Evolutionary conservation across 2,113 vertebrate genomes (phyloP), one percentile per base, ranked within the genome.

Genomic region (Corythornis cristatus): DNA sequence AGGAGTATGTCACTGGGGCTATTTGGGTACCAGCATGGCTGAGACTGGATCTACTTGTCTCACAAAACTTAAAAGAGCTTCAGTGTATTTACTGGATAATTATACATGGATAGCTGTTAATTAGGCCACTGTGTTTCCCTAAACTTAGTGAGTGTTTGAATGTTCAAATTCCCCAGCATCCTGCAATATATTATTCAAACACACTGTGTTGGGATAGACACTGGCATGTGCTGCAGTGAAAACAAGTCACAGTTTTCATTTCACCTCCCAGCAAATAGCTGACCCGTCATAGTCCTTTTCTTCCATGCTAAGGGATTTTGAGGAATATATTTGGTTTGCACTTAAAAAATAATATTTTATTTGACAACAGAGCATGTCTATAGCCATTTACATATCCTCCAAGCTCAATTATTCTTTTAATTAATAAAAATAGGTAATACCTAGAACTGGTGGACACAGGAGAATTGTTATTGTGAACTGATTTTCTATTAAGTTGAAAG

Each of bases 231-330:
- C 45, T 80, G 26, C 62, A 61, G 40, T 4, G 3, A 85, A 84
- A 95, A 70, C 28, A 89, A 84, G 48, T 78, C 57, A 64, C 75
- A 77, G 72, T 58, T 94, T 93, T 92, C 73, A 50, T 92, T 81
- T 88, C 68, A 84, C 57, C 14, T 91, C 37, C 28, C 13, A 64
- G 17, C 22, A 92, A 81, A 81, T 88, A 51, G 3, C 35, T 77
- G 81, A 88, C 48, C 75, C 16, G 15, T 65, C 35, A 25, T 57
- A 14, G 15, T 86, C 10, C 5, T 62, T 70, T 48, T 68, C 29
- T 80, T 80, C 77, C 28, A 71, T 81, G 22, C 8, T 61, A 54
- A 66, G 42, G 56, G 9, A 66, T 76, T 88, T 73, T 86, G 37
- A 83, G 37, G 33, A 83, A 42, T 67, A 56, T 66, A 37, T 77